Base-by-base conservation (phyloP, 2,113 vertebrate genomes). In the Nerophis ophidion region DNA sequence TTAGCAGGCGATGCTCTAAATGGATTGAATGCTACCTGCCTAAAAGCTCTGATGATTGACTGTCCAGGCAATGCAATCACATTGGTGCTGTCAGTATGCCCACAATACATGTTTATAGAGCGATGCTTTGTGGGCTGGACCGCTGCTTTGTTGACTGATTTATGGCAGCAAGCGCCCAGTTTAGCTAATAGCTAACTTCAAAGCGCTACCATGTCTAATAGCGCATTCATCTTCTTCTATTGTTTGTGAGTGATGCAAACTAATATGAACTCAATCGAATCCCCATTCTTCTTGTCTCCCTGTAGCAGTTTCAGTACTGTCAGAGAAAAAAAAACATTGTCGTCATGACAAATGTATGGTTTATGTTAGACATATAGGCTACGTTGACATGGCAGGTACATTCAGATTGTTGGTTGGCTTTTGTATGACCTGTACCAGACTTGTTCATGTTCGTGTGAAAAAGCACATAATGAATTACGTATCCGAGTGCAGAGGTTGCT, bases 131-230 rank as follows among this genome's bases (percentile, higher is more conserved):
- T 10, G 1, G 8, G 40, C 47, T 57, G 54, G 44, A 5, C 54
- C 47, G 53, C 61, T 63, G 66, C 65, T 80, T 61, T 75, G 62
- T 66, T 19, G 7, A 48, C 58, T 75, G 63, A 79, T 75, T 85
- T 80, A 80, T 67, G 45, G 67, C 11, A 34, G 48, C 17, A 13
- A 19, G 60, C 56, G 26, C 26, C 1, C 60, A 54, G 57, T 49
- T 72, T 62, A 53, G 56, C 63, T 52, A 47, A 4, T 55, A 38
- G 53, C 36, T 38, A 4, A 19, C 6, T 40, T 70, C 40, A 66
- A 62, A 74, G 68, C 68, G 55, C 48, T 48, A 7, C 47, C 40
- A 50, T 58, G 19, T 63, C 56, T 68, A 70, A 68, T 45, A 61
- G 57, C 66, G 42, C 51, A 65, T 74, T 76, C 50, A 69, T 81